These are phyloP conservation scores for Heliconius hewitsoni DNA, from an alignment of 1,140 invertebrate species.

Conservation along the genomic window DNA sequence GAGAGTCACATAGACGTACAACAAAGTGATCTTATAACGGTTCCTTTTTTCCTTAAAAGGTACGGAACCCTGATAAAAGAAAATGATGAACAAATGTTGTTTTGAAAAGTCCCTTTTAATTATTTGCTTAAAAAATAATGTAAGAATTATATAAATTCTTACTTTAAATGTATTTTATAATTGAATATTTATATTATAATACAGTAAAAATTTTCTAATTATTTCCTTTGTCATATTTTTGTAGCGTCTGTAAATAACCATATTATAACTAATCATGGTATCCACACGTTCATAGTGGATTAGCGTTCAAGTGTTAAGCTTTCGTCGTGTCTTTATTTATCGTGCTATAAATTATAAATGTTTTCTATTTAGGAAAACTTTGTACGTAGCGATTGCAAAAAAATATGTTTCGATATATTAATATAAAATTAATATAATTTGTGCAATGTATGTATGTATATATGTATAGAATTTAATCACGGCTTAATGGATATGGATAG, in stretches of 20 bases:
- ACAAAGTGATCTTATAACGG: no score
- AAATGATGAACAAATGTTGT: no score
- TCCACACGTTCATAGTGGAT: background rate
- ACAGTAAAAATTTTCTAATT: background rate
- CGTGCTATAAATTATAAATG: background rate
- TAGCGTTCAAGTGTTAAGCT: background rate
- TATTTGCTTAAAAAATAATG: no score
- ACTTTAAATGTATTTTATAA: background rate
- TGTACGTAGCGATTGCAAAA: background rate
- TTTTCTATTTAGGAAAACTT: background rate
- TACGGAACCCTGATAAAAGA: no score
- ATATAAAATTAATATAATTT: no score
- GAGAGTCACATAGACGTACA: no score
- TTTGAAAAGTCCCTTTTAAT: no score
- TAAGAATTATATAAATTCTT: background rate
- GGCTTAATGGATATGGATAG: background rate
- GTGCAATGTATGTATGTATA: background rate
- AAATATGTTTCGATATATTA: no score
- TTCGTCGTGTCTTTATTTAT: background rate
- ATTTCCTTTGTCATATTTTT: background rate
- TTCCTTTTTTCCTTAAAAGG: no score
- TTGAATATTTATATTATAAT: background rate
- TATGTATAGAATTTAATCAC: background rate
- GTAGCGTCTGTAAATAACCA: background rate
- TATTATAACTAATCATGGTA: background rate